Percentiles rank a stretch among this genome's conserved stretches.
These are phyloP conservation scores for Ceratina japonica DNA, from an alignment of 1,140 invertebrate genomes.

Conservation along the genomic window DNA sequence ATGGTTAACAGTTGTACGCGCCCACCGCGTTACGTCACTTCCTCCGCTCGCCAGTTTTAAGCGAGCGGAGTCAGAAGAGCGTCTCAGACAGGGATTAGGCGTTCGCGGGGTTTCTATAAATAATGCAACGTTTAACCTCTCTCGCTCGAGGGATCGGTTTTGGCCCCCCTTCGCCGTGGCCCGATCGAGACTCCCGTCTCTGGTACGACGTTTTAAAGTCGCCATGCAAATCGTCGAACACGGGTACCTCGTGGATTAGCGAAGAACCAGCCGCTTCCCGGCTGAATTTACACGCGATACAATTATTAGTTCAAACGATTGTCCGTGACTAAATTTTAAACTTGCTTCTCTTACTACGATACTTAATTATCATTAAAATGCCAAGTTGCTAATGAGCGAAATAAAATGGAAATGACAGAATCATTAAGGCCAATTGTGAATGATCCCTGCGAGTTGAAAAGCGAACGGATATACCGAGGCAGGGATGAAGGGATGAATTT, in stretches of 20 bases:
- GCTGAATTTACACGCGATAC: conserved; percentile 3
- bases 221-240: conserved; percentile 41
- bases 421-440: too few species aligned
- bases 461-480: too few species aligned
- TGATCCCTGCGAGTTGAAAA: too few species aligned
- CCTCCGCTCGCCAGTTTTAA: conserved; percentile 57
- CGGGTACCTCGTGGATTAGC: conserved; percentile 1
- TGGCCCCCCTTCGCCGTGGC: background rate
- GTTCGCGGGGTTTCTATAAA: conserved; percentile 65
- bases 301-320: background rate
- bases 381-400: too few species aligned
- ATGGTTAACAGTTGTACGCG: conserved; percentile 58
- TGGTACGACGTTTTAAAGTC: conserved; percentile 37
- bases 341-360: too few species aligned
- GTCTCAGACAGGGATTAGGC: conserved; percentile 66
- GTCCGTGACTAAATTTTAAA: too few species aligned
- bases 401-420: too few species aligned
- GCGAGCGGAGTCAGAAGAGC: conserved; percentile 55
- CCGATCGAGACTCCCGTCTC: background rate
- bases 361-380: too few species aligned
- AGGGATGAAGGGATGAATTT: background rate
- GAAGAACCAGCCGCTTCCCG: background rate
- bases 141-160: conserved; percentile 37
- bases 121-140: conserved; percentile 60
- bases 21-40: conserved; percentile 54